A percentile compares a stretch with the other conserved stretches of the same genome.
Conservation (phyloP, 2,888 invertebrate species). For the Drosophila neotestacea region DNA sequence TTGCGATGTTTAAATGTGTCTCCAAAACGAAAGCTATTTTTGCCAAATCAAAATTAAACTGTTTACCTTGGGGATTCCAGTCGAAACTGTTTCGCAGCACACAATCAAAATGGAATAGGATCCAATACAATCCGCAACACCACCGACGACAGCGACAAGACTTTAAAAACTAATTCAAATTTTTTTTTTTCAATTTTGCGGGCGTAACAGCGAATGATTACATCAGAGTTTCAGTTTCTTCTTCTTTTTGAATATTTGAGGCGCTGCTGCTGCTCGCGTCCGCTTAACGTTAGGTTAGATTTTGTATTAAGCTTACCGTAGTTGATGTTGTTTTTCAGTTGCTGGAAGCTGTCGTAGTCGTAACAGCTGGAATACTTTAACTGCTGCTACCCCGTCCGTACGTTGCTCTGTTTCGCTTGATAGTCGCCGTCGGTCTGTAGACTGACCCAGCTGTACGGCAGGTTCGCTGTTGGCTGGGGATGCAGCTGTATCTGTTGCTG, state of each 20-base stretch:
- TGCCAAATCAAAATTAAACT: slow-evolving; percentile 11
- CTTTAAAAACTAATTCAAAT: slow-evolving; percentile 9
- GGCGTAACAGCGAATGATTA: slow-evolving; percentile 73
- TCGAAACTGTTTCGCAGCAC: slow-evolving; percentile 13
- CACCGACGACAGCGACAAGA: background rate
- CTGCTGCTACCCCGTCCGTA: slow-evolving; percentile 29
- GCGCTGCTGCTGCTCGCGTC: slow-evolving; percentile 21
- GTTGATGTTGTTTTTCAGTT: slow-evolving; percentile 30
- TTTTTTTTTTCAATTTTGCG: slow-evolving; percentile 41
- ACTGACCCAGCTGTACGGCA: slow-evolving; percentile 31
- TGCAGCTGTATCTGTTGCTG: slow-evolving; percentile 50
- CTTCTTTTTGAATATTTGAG: slow-evolving; percentile 9
- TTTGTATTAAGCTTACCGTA: slow-evolving; percentile 67
- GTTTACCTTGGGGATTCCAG: slow-evolving; percentile 42
- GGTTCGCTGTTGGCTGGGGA: slow-evolving; percentile 35
- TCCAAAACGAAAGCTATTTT: slow-evolving; percentile 9
- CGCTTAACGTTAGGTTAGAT: slow-evolving; percentile 40
- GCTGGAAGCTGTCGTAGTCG: slow-evolving; percentile 32
- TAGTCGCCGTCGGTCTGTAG: slow-evolving; percentile 72
- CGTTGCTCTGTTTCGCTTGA: slow-evolving; percentile 46
- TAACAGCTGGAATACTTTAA: slow-evolving; percentile 25
- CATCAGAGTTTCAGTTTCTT: slow-evolving; percentile 72
- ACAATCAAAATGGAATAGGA: slow-evolving; percentile 11
- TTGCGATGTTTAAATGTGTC: slow-evolving; percentile 1
- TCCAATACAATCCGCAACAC: slow-evolving; percentile 5